A percentile compares a stretch with the other conserved stretches of the same genome.
These are phyloP conservation scores for Suricata suricatta DNA, from an alignment of 2,113 vertebrate species.

Conservation along the genomic window DNA sequence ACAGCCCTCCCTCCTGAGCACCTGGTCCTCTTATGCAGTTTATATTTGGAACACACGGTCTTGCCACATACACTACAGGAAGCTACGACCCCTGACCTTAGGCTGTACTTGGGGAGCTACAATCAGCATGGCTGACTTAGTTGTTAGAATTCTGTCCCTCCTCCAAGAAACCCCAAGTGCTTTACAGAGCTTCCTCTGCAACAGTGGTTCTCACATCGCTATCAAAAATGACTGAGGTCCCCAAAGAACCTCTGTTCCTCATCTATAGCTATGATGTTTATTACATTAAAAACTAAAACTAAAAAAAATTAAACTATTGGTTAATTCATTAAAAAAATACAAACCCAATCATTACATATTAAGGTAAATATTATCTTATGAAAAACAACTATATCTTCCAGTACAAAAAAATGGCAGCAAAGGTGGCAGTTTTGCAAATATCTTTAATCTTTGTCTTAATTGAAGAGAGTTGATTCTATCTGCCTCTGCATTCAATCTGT, in stretches of 20 bases:
- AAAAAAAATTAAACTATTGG: neutral
- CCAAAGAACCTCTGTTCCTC: neutral
- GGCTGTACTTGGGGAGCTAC: neutral
- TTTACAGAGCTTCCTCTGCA: neutral
- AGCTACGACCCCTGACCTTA: neutral
- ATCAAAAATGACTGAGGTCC: neutral
- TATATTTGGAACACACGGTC: neutral
- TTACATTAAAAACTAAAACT: constrained; percentile 13
- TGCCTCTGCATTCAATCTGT: neutral
- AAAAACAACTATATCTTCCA: neutral
- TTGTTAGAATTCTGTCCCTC: neutral
- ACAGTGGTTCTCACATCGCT: neutral
- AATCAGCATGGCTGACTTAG: neutral
- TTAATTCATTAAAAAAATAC: constrained; percentile 1
- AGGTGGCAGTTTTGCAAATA: neutral
- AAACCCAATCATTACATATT: neutral
- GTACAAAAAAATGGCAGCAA: neutral
- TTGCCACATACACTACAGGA: fast-evolving
- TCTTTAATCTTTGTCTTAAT: neutral
- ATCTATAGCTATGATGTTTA: neutral
- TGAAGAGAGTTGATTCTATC: neutral
- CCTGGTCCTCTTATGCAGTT: too few species aligned
- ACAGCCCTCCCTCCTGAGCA: neutral
- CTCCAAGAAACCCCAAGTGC: neutral
- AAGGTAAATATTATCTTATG: neutral